A percentile compares a stretch with the other conserved stretches of the same genome.
Evolutionary conservation across 2,113 vertebrate genomes (phyloP).

Genomic region (Corynorhinus townsendii): DNA sequence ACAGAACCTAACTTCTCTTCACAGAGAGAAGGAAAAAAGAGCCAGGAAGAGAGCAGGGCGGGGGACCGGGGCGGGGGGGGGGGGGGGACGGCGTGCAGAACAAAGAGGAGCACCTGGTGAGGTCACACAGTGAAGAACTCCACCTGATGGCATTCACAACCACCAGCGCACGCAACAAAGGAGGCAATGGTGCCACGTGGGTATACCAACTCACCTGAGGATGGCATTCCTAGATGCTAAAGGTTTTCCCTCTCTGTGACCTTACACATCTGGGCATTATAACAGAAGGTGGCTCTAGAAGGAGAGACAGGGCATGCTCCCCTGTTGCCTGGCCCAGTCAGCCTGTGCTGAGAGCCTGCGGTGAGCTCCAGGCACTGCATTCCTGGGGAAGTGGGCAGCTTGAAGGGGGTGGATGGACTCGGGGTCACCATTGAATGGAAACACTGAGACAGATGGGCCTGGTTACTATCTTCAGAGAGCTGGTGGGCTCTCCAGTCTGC

Average conservation of each 20-base stretch:
- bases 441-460: background rate
- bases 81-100: background rate
- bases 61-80: background rate
- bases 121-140: background rate
- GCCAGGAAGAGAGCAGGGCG: too few species aligned
- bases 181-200: background rate
- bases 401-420: background rate
- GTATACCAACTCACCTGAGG: background rate
- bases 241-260: background rate
- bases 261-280: background rate
- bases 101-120: background rate
- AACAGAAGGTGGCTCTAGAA: background rate
- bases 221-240: background rate
- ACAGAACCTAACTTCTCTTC: background rate
- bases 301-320: background rate
- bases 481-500: background rate
- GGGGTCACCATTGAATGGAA: background rate
- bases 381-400: background rate
- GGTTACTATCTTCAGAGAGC: background rate
- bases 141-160: background rate
- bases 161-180: background rate
- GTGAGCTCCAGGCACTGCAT: background rate
- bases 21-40: background rate
- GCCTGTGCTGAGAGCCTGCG: background rate
- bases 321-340: background rate